Percentiles rank a stretch among this genome's conserved stretches.
Evolutionary conservation across 2,113 vertebrate genomes (phyloP).

Genomic region (Myotis yumanensis): DNA sequence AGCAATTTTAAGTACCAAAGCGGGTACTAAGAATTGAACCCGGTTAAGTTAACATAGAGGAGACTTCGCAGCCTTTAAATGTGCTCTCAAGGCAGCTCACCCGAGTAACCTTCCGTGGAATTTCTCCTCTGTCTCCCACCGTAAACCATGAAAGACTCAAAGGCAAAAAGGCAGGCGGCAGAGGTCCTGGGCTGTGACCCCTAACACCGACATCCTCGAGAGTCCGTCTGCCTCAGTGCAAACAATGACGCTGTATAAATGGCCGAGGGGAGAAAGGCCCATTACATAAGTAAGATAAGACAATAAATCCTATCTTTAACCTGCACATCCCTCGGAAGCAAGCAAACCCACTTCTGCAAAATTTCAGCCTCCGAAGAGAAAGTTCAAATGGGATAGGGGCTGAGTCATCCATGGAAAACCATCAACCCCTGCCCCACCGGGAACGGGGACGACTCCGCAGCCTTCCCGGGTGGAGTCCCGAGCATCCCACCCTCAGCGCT

Average conservation of each 20-base stretch:
- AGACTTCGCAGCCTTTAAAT: not conserved
- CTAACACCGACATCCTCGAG: not conserved
- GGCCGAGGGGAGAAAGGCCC: not conserved
- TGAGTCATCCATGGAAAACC: conserved; percentile 37
- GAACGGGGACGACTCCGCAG: not conserved
- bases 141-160: not conserved
- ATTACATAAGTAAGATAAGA: conserved; percentile 13
- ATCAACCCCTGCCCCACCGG: not conserved
- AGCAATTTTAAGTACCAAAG: not conserved
- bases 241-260: not conserved
- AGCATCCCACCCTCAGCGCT: not conserved
- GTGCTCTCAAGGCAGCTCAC: not conserved
- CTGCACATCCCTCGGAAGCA: not conserved
- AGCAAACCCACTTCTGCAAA: conserved; percentile 55
- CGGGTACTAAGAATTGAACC: not conserved
- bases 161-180: not conserved
- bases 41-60: not conserved
- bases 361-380: conserved; percentile 27
- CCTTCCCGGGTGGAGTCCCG: not conserved
- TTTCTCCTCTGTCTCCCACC: not conserved
- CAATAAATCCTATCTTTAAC: not conserved
- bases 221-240: not conserved
- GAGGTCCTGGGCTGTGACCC: not conserved
- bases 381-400: conserved; percentile 4
- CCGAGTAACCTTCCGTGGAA: not conserved